A percentile compares a stretch with the other conserved stretches of the same genome.
Conservation (phyloP, 2,113 vertebrate species). For the Dicerorhinus sumatrensis region DNA sequence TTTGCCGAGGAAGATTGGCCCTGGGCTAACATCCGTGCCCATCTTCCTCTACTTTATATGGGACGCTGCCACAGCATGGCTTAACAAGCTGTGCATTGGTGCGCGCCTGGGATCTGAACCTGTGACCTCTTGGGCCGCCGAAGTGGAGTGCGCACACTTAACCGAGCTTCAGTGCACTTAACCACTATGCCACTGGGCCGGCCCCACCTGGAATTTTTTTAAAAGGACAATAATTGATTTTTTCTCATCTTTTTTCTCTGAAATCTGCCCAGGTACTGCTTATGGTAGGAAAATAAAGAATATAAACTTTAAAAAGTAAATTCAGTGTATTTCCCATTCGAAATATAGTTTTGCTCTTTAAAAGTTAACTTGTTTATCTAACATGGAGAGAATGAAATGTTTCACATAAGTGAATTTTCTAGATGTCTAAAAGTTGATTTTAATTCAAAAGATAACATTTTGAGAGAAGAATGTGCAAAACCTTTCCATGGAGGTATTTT, state of each 20-base stretch:
- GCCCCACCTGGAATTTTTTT: background rate
- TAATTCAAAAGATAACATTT: conserved; percentile 13
- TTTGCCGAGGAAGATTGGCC: no score
- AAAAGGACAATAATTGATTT: background rate
- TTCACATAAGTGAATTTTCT: background rate
- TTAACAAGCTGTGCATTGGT: no score
- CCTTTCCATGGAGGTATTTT: background rate
- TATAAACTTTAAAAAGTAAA: conserved; percentile 43
- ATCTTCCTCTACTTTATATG: no score
- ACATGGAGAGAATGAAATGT: conserved; percentile 2
- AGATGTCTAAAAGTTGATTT: background rate
- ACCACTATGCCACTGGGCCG: no score
- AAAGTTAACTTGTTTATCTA: background rate
- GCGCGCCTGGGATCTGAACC: no score
- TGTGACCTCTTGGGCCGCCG: no score
- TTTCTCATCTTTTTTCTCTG: background rate
- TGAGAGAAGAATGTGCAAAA: background rate
- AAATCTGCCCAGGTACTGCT: background rate
- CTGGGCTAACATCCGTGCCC: no score
- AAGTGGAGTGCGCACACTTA: no score
- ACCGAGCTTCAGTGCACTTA: no score
- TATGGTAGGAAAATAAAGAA: conserved; percentile 5
- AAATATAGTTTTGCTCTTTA: conserved; percentile 35
- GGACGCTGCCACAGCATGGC: no score
- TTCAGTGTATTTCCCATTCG: background rate